These are phyloP conservation scores for Acropora yongei DNA, from an alignment of 64 coral and sea anemone species.

Conservation along the genomic window DNA sequence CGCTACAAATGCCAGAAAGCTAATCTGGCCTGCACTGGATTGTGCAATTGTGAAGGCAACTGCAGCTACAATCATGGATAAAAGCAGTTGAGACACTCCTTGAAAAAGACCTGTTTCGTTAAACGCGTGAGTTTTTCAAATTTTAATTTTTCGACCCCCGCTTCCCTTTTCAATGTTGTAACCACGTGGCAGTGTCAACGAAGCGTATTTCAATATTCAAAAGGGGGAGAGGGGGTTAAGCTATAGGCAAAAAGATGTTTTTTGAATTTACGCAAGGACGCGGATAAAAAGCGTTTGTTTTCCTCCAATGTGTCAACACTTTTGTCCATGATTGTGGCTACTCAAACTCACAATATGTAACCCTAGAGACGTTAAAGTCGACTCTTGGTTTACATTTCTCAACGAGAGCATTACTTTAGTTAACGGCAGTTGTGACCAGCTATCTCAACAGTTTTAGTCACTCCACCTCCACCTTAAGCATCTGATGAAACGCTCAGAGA, in stretches of 20 bases:
- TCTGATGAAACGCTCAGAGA: conserved; percentile 2
- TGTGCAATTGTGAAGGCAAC: conserved; percentile 52
- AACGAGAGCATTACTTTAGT: background rate
- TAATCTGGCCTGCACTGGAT: conserved; percentile 38
- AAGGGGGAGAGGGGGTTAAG: too few species aligned
- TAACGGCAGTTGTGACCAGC: background rate
- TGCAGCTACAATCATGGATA: background rate
- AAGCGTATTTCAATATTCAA: too few species aligned
- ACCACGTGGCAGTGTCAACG: too few species aligned
- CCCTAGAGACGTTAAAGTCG: background rate
- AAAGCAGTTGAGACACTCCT: too few species aligned
- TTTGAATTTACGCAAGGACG: too few species aligned
- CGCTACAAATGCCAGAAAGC: conserved; percentile 50
- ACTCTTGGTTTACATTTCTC: background rate
- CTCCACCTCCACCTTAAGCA: conserved; percentile 10
- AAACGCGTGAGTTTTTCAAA: too few species aligned
- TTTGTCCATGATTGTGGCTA: background rate
- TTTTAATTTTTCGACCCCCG: too few species aligned
- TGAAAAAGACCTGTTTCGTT: too few species aligned
- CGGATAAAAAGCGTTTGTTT: too few species aligned
- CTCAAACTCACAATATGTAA: background rate
- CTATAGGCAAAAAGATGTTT: too few species aligned
- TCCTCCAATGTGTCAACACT: too few species aligned
- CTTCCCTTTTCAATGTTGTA: too few species aligned
- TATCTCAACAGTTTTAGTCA: conserved; percentile 6